Base-by-base conservation (phyloP, 2,113 vertebrate genomes). In the Spheniscus mendiculus region DNA sequence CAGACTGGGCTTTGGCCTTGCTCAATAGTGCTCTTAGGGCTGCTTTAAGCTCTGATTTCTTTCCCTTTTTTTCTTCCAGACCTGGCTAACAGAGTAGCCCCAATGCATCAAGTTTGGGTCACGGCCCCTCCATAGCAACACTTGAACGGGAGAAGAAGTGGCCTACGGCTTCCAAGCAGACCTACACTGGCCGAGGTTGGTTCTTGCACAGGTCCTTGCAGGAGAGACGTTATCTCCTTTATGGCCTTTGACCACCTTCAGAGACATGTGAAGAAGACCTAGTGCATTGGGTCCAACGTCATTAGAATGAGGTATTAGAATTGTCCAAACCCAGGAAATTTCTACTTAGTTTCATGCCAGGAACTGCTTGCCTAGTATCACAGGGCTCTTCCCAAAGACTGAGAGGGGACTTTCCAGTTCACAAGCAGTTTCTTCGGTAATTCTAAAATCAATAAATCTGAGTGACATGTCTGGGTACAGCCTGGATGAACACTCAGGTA, bases 371-470 rank as follows among this genome's bases (percentile, higher is more conserved):
- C 22, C 23, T 87, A 20, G n/a, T 83, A 70, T 70, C 12, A 72
- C 20, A 53, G 44, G 38, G 19, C 32, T 73, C 65, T 93, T 93
- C 44, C 42, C 50, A 63, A 89, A 91, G 58, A 38, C 66, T 17
- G 34, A 21, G 27, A 53, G 18, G 74, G 91, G 83, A 95, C 53
- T 96, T 94, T 87, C 87, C 91, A 96, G 34, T 62, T 88, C 61
- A 58, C 15, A 61, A 70, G 30, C 15, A 47, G 32, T 71, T 92
- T 89, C 16, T 88, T 89, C 47, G 69, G 42, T 82, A 76, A 81
- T 86, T 83, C 58, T 82, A 83, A 93, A 79, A 79, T 86, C 59
- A 83, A 49, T 83, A 44, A 5, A 56, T 82, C 18, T 81, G 78
- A 90, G 42, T 59, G 73, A 84, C 40, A 36, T 38, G 32, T 27